Base-by-base conservation (phyloP, 2,888 invertebrate genomes). In the Parnassius apollo region DNA sequence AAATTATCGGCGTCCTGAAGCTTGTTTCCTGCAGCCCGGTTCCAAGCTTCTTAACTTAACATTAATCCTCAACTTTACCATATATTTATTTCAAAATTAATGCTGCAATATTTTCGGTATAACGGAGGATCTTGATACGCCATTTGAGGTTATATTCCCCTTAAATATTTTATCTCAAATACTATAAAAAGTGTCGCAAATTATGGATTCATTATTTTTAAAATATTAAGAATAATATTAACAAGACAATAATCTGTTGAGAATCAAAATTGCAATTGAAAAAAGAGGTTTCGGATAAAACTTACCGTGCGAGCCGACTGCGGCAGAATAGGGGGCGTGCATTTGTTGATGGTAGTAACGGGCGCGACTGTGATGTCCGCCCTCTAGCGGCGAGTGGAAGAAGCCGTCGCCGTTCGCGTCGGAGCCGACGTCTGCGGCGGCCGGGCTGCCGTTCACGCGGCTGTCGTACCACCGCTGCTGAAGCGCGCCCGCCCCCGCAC, bases 291-390 rank as follows among this genome's bases (percentile, higher is more conserved):
- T 22, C 51, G 12, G 42, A 50, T 71, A n/a, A 51, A n/a, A 66
- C 92, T 88, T 72, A 93, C 93, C 92, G 75, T 93, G 93, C 67
- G 92, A 91, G 68, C 89, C 82, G 75, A 93, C 92, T 62, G 92
- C 91, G 64, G 93, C 83, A 65, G 92, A 92, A 79, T 92, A 93
- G 70, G 93, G 92, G 72, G 88, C 88, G 80, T 93, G 93, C 91
- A 93, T 92, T 75, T 92, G 92, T 78, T 92, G 92, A 74, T 93
- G 93, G 86, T 93, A 93, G 85, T 93, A 93, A 65, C 93, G 88
- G 69, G 92, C 91, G 77, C 92, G 85, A 78, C 91, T 88, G 77
- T 92, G 89, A 78, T 92, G 91, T 77, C 86, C 93, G 85, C 89
- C 90, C 77, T 91, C 93, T 69, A 86, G 86, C 83, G 88, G 91